Base-by-base conservation (phyloP, 2,888 invertebrate species). In the Drosophila eohydei region DNA sequence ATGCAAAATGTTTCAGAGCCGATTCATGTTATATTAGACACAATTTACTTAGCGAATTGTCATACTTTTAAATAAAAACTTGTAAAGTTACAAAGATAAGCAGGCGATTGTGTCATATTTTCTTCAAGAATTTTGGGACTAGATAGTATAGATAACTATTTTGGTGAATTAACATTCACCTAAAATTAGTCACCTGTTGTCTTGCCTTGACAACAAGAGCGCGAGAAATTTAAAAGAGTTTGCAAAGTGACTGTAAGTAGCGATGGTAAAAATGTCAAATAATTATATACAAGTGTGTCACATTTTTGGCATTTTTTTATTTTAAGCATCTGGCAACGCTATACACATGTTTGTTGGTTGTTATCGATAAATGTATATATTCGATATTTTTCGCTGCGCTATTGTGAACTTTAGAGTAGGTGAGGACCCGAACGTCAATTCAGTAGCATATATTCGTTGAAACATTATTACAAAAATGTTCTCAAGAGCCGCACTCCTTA, bases 401-500 rank as follows among this genome's bases (percentile, higher is more conserved):
- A 78, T 78, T 75, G 78, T 78, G 67, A 76, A 78, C 55, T n/a
- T 38, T 28, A 36, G 46, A 61, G 60, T 80, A 75, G 80, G 60
- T 66, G 71, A 55, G 76, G 58, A 61, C 60, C 57, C 59, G 55
- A 62, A 74, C 77, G 74, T 80, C 74, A 80, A 83, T 83, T 91
- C 83, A 64, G 67, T 74, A 75, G 78, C 77, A 80, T 74, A 83
- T 90, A 86, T 90, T 90, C 74, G 73, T 76, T 70, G 83, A 74
- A 80, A 80, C 82, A 78, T 81, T 80, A 83, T 78, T 75, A 94
- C 75, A 84, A 94, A 94, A 94, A 95, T 95, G 95, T 93, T 95
- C 92, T 95, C 95, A 85, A 95, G 95, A 91, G 94, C 95, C 92
- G 94, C 95, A 93, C 94, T 95, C 93, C 94, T 95, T 92, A 94